phyloP scores from a whole-genome alignment of 1,140 invertebrate genomes.

The Nebria ingens region DNA sequence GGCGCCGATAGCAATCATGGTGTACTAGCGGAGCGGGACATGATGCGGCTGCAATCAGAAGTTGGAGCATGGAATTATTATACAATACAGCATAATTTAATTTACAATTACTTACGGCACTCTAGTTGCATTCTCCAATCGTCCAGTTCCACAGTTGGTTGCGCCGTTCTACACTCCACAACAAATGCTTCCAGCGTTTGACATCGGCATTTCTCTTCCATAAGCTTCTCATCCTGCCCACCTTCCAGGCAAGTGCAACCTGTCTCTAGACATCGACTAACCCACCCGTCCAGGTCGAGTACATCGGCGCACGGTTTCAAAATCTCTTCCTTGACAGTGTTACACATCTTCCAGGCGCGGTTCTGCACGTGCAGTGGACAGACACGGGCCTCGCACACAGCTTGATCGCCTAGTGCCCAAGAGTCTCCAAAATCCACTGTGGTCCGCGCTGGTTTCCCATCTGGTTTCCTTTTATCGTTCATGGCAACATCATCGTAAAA shows the following conservation, averaged over 20 bases:
- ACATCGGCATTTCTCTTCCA: conserved; percentile 53
- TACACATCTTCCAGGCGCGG: conserved; percentile 52
- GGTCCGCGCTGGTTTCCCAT: conserved; percentile 47
- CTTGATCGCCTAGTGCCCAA: conserved; percentile 48
- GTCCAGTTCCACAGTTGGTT: conserved; percentile 48
- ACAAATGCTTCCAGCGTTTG: conserved; percentile 54
- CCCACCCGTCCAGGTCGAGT: conserved; percentile 52
- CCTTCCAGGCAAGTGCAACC: conserved; percentile 54
- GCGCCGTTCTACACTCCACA: conserved; percentile 54
- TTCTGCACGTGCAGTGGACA: conserved; percentile 47
- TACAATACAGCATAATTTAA: not conserved
- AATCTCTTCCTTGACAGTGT: conserved; percentile 43
- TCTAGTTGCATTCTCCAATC: conserved; percentile 58
- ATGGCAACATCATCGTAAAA: conserved; percentile 51
- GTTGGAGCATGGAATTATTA: conserved; percentile 12
- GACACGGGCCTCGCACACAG: conserved; percentile 43
- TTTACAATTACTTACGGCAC: conserved; percentile 48
- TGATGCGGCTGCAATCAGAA: conserved; percentile 41
- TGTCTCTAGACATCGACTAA: conserved; percentile 59
- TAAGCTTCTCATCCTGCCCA: conserved; percentile 26
- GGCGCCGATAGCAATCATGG: conserved; percentile 62
- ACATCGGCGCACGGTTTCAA: conserved; percentile 48
- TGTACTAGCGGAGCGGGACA: conserved; percentile 64
- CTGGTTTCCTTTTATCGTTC: conserved; percentile 61
- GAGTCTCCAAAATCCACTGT: conserved; percentile 61